These are phyloP conservation scores for Thrips palmi DNA, from an alignment of 1,140 invertebrate genomes.

Conservation along the genomic window DNA sequence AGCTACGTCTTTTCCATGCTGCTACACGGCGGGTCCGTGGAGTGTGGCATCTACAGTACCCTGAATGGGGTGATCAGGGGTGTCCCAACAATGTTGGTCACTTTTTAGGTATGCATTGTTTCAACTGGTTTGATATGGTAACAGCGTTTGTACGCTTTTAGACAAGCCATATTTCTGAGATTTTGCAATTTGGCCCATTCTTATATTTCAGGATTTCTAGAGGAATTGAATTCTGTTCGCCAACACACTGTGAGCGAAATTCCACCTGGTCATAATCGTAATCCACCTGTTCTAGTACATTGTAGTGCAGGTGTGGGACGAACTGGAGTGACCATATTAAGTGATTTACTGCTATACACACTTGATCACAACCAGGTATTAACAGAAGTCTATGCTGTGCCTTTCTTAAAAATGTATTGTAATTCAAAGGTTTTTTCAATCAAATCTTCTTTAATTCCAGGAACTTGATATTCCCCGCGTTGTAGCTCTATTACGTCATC, in stretches of 20 bases:
- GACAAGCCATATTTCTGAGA: neutral
- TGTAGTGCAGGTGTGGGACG: constrained; percentile 50
- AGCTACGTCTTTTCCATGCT: constrained; percentile 33
- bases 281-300: constrained; percentile 48
- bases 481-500: constrained; percentile 53
- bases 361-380: constrained; percentile 70
- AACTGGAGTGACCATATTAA: constrained; percentile 56
- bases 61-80: constrained; percentile 52
- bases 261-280: constrained; percentile 42
- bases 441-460: constrained; percentile 26
- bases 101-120: constrained; percentile 36
- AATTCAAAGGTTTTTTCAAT: constrained; percentile 8
- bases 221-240: constrained; percentile 66
- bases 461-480: constrained; percentile 61
- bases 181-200: constrained; percentile 13
- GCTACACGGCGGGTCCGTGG: constrained; percentile 33
- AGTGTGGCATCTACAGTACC: constrained; percentile 67
- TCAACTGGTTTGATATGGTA: constrained; percentile 1
- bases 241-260: constrained; percentile 47
- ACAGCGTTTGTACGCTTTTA: neutral
- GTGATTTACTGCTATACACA: constrained; percentile 61
- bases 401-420: constrained; percentile 2
- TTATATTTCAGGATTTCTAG: constrained; percentile 44
- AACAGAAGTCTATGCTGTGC: constrained; percentile 7
- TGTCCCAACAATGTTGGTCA: constrained; percentile 42